These are phyloP conservation scores for Lamellibrachia luymesi DNA, from an alignment of 1,140 invertebrate genomes.

Conservation along the genomic window DNA sequence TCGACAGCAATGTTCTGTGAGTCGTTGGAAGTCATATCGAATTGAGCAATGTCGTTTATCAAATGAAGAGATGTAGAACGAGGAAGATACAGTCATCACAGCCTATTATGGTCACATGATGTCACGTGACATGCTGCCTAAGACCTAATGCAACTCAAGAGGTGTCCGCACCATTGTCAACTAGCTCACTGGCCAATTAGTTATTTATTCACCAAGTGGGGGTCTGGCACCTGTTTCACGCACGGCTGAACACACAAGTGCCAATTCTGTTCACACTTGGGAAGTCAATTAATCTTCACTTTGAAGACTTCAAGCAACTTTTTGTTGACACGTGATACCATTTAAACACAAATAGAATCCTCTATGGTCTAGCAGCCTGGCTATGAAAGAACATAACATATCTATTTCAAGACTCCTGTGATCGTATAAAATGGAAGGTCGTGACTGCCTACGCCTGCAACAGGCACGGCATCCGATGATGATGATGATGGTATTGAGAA, in stretches of 20 bases:
- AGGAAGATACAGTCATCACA: neutral
- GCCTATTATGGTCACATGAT: neutral
- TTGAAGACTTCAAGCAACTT: neutral
- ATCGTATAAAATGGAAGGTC: too few species aligned
- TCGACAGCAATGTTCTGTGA: neutral
- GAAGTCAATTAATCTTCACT: neutral
- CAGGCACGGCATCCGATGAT: too few species aligned
- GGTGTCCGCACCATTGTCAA: neutral
- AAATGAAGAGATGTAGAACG: neutral
- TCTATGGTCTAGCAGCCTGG: too few species aligned
- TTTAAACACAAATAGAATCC: too few species aligned
- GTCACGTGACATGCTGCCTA: neutral
- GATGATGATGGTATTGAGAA: too few species aligned
- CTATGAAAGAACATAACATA: too few species aligned
- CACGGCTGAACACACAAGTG: neutral
- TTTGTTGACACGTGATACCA: neutral
- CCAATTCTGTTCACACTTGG: neutral
- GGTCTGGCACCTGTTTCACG: neutral
- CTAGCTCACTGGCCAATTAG: neutral
- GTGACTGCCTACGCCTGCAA: too few species aligned
- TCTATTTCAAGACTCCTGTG: too few species aligned
- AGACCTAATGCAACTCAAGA: neutral
- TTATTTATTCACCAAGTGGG: neutral
- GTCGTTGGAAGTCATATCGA: neutral
- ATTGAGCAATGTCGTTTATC: neutral